Evolutionary conservation across 1,140 invertebrate species (phyloP), one percentile per base, ranked within the genome.

Genomic region (Stegodyphus mimosarum): DNA sequence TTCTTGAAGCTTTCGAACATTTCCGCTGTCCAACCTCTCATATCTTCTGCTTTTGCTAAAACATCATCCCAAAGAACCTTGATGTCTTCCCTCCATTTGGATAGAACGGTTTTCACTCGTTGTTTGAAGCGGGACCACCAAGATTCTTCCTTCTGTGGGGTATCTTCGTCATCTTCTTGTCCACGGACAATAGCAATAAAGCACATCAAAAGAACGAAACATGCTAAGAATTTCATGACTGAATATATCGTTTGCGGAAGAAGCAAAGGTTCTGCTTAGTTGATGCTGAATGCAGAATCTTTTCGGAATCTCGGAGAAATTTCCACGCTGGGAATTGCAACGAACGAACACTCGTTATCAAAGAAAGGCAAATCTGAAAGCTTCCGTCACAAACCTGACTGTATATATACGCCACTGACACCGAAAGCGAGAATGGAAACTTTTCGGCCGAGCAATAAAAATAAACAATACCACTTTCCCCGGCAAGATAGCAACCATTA

Each of bases 31-130:
- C 83, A 86, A 0, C 53, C 66, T n/a, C 50, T 60, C 74, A 86
- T 77, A 67, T 86, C 83, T 3, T 71, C 69, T 13, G 83, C 75
- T 64, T 86, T 86, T 13, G 66, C 67, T 52, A 86, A 15, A 10
- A 77, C 83, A 4, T 86, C 83, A 13, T 86, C 83, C 83, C 83
- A 86, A 2, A 86, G n/a, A 1, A 51, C 6, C 64, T 78, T 86
- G 52, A 86, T 63, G 60, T 86, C 83, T 7, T 86, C 83, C 2
- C 69, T 50, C 83, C 83, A 86, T 49, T 64, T 71, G 0, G 66
- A 33, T 6, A 86, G 74, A 0, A 78, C 75, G 6, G 15, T 18
- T 6, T 86, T 86, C 33, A 86, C 74, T 5, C 75, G 52, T 6
- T 55, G 33, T 15, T 71, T 72, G 75, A 86, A 86, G n/a, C 67